Conservation (phyloP, 30 jellyfish, hydroid and myxozoan species). For the Aurelia aurita complex sp. Pacific region DNA sequence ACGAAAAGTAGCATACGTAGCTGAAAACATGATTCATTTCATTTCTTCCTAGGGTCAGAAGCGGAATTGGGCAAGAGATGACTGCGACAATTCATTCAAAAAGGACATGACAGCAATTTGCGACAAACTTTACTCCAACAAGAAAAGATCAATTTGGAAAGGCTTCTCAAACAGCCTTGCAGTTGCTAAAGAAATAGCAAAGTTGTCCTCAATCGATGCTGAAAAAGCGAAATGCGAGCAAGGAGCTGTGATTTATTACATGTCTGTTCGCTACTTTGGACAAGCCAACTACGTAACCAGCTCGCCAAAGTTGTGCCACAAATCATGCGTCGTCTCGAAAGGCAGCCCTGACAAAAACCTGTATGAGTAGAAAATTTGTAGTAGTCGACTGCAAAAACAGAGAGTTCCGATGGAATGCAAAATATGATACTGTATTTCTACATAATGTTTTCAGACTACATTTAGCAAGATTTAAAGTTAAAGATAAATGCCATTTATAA, state of each 20-base stretch:
- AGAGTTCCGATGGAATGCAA: too few relatives aligned
- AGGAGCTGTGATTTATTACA: constrained; percentile 43
- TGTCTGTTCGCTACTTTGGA: constrained; percentile 39
- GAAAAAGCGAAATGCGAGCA: constrained; percentile 47
- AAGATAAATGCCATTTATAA: too few relatives aligned
- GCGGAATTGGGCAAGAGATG: constrained; percentile 36
- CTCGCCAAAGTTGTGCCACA: constrained; percentile 42
- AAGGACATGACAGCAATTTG: constrained; percentile 36
- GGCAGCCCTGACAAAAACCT: constrained; percentile 32
- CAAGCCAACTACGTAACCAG: neutral
- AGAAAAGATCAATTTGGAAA: constrained; percentile 4
- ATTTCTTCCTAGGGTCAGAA: constrained; percentile 19
- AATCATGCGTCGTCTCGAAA: constrained; percentile 19
- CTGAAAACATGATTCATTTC: too few relatives aligned
- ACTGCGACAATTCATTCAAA: constrained; percentile 49
- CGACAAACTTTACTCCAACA: neutral
- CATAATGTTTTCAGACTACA: too few relatives aligned
- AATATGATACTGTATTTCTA: too few relatives aligned
- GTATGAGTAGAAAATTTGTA: too few relatives aligned
- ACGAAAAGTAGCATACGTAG: too few relatives aligned
- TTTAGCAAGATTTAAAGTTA: too few relatives aligned
- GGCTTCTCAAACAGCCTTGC: neutral
- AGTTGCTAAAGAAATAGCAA: constrained; percentile 8
- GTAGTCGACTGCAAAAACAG: too few relatives aligned
- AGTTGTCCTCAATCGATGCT: constrained; percentile 6